Conservation (phyloP, 1,140 invertebrate species). For the Caerostris extrusa region DNA sequence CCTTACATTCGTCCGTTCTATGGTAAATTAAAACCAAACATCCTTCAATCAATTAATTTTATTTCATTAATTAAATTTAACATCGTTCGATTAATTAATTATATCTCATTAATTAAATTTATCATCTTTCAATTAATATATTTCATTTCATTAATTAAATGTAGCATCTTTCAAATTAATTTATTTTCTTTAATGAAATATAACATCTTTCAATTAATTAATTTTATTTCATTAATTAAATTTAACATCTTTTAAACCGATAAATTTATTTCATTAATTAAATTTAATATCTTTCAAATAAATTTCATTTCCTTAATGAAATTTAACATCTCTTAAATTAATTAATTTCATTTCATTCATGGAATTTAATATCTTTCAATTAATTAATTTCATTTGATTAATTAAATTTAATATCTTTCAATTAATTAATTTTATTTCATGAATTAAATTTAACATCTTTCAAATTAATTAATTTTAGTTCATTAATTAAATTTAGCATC, state of each 20-base stretch:
- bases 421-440: neutral
- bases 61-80: neutral
- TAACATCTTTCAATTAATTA: neutral
- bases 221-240: no score
- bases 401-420: neutral
- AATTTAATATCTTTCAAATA: neutral
- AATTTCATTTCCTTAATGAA: neutral
- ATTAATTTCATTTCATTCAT: neutral
- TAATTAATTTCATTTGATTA: no score
- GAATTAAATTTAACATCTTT: neutral
- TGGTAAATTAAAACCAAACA: constrained; percentile 74
- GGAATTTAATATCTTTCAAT: neutral
- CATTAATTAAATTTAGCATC: no score
- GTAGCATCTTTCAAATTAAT: neutral
- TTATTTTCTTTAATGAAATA: neutral
- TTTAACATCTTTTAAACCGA: neutral
- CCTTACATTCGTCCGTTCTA: constrained; percentile 96
- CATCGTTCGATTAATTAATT: neutral
- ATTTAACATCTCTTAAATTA: neutral
- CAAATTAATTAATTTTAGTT: neutral
- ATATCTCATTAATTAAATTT: no score
- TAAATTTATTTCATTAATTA: neutral
- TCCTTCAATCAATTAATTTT: neutral
- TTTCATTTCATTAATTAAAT: neutral
- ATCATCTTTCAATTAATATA: neutral